Percentiles rank a stretch among this genome's conserved stretches.
These are phyloP conservation scores for Poeciliopsis prolifica DNA, from an alignment of 2,113 vertebrate genomes.

Conservation along the genomic window DNA sequence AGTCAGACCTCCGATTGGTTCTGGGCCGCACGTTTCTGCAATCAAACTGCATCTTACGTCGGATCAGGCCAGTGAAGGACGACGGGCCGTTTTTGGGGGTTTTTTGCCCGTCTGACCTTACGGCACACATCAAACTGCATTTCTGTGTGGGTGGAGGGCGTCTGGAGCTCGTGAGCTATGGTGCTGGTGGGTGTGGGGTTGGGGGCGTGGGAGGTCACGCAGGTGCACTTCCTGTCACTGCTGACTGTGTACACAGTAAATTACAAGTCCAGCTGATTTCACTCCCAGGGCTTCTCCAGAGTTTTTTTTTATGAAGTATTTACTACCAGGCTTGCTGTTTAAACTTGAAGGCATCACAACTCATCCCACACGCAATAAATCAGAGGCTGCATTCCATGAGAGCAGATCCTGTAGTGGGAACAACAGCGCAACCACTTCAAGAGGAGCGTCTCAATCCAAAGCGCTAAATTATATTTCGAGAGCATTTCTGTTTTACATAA, in stretches of 20 bases:
- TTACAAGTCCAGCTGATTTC: slow-evolving; percentile 52
- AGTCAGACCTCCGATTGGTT: slow-evolving; percentile 19
- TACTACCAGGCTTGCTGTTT: slow-evolving; percentile 20
- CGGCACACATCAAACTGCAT: background rate
- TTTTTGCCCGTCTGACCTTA: background rate
- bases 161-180: slow-evolving; percentile 8
- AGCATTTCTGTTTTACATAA: background rate
- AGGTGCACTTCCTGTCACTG: slow-evolving; percentile 61
- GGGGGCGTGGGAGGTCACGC: slow-evolving; percentile 27
- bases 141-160: background rate
- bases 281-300: slow-evolving; percentile 25
- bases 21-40: background rate
- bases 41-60: background rate
- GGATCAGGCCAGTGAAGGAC: background rate
- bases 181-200: too few species aligned
- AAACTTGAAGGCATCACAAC: background rate
- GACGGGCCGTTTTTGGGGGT: background rate
- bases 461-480: background rate
- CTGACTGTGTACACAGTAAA: slow-evolving; percentile 47
- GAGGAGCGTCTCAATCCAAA: slow-evolving; percentile 5
- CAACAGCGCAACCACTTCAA: slow-evolving; percentile 17
- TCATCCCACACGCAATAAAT: slow-evolving; percentile 39
- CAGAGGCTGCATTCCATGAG: slow-evolving; percentile 11
- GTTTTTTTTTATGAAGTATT: slow-evolving; percentile 28
- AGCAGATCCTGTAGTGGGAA: slow-evolving; percentile 10